These are phyloP conservation scores for Plemyria rubiginata DNA, from an alignment of 2,888 invertebrate species.

Conservation along the genomic window DNA sequence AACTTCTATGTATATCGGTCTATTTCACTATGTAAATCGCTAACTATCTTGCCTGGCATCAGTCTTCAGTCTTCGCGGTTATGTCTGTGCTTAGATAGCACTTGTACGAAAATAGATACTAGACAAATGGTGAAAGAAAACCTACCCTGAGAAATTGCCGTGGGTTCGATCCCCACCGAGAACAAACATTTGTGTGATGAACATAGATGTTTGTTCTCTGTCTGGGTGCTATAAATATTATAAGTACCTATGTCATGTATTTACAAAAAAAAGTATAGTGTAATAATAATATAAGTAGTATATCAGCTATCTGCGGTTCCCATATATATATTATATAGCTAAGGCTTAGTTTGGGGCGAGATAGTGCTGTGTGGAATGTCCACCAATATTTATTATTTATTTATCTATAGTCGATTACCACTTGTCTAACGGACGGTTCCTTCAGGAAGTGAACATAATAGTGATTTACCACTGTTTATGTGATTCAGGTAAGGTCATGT, in stretches of 20 bases:
- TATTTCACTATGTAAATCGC: conserved; percentile 38
- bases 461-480: conserved; percentile 60
- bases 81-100: conserved; percentile 20
- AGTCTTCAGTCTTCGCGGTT: conserved; percentile 28
- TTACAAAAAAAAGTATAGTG: too few species aligned
- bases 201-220: too few species aligned
- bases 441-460: conserved; percentile 58
- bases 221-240: too few species aligned
- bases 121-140: conserved; percentile 1
- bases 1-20: conserved; percentile 35
- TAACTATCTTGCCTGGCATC: conserved; percentile 40
- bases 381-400: too few species aligned
- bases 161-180: too few species aligned
- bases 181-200: too few species aligned
- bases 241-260: too few species aligned
- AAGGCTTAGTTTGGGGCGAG: too few species aligned
- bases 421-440: conserved; percentile 34
- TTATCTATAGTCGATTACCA: background rate
- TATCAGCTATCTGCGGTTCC: too few species aligned
- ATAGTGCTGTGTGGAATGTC: too few species aligned
- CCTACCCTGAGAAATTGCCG: background rate
- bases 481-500: conserved; percentile 71
- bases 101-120: conserved; percentile 1
- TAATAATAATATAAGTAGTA: too few species aligned
- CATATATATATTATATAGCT: too few species aligned